A percentile compares a stretch with the other conserved stretches of the same genome.
phyloP scores from a whole-genome alignment of 2,113 vertebrate genomes.

The Condylura cristata region DNA sequence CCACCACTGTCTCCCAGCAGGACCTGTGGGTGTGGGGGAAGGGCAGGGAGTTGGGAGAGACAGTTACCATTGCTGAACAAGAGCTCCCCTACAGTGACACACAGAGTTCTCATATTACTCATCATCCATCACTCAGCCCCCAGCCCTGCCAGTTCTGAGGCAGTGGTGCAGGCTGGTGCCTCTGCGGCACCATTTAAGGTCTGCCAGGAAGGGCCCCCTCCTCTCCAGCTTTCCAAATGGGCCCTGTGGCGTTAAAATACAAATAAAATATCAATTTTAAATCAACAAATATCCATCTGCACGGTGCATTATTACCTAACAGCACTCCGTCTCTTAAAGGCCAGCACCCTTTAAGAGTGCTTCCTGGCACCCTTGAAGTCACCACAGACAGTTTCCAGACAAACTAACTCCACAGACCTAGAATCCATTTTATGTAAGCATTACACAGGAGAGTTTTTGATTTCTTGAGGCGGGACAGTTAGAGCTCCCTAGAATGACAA shows the following conservation, averaged over 20 bases:
- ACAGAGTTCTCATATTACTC: not conserved
- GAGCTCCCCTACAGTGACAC: accelerated
- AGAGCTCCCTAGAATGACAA: not conserved
- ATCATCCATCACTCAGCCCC: not conserved
- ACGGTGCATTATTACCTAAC: not conserved
- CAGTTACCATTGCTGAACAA: not conserved
- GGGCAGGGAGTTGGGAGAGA: not conserved
- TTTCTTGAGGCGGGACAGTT: accelerated
- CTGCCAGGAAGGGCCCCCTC: not conserved
- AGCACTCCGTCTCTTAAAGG: not conserved
- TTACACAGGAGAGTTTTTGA: not conserved
- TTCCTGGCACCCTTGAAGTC: not conserved
- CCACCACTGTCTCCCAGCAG: conserved; percentile 89
- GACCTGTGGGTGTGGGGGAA: conserved; percentile 81
- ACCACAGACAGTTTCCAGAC: not conserved
- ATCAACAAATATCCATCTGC: not conserved
- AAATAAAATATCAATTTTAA: not conserved
- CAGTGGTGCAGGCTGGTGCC: not conserved
- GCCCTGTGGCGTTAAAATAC: not conserved
- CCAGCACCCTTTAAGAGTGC: too few species aligned
- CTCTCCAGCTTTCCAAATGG: not conserved
- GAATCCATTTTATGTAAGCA: not conserved
- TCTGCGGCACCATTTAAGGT: not conserved
- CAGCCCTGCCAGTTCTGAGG: not conserved
- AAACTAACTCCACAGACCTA: not conserved